Conservation (phyloP, 1,140 invertebrate species). For the Atta cephalotes region DNA sequence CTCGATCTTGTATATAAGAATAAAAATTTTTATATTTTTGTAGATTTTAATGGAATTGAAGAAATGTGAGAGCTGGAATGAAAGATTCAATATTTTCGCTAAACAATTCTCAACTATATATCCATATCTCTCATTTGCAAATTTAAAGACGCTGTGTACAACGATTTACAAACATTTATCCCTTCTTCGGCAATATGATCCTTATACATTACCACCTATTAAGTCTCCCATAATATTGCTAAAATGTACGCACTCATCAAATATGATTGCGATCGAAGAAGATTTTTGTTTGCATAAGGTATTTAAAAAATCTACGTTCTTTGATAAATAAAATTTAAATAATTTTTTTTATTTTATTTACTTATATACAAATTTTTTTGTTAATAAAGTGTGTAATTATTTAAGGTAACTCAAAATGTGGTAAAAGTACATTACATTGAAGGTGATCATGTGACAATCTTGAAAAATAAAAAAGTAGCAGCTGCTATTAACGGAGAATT, state of each 20-base stretch:
- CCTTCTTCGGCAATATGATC: conserved; percentile 84
- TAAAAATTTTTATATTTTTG: conserved; percentile 21
- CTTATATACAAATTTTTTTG: background rate
- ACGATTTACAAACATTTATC: conserved; percentile 87
- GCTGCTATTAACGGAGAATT: too few relatives aligned
- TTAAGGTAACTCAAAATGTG: conserved; percentile 7
- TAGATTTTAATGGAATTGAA: conserved; percentile 83
- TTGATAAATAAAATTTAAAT: background rate
- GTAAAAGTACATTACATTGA: conserved; percentile 4
- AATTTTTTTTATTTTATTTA: too few relatives aligned
- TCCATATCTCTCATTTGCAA: conserved; percentile 75
- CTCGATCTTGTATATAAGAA: background rate
- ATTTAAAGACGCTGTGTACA: conserved; percentile 83
- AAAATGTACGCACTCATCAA: conserved; percentile 87
- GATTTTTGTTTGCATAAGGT: conserved; percentile 88
- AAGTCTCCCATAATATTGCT: conserved; percentile 88
- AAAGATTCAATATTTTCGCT: conserved; percentile 79
- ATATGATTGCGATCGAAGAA: conserved; percentile 85
- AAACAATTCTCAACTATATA: conserved; percentile 50
- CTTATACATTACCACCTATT: conserved; percentile 76
- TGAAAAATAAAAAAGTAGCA: background rate
- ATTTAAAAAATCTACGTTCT: background rate
- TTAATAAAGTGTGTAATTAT: conserved; percentile 2
- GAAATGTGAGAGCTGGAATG: conserved; percentile 78
- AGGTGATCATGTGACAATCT: background rate